Base-by-base conservation (phyloP, 2,888 invertebrate genomes). In the Dryobotodes eremita region DNA sequence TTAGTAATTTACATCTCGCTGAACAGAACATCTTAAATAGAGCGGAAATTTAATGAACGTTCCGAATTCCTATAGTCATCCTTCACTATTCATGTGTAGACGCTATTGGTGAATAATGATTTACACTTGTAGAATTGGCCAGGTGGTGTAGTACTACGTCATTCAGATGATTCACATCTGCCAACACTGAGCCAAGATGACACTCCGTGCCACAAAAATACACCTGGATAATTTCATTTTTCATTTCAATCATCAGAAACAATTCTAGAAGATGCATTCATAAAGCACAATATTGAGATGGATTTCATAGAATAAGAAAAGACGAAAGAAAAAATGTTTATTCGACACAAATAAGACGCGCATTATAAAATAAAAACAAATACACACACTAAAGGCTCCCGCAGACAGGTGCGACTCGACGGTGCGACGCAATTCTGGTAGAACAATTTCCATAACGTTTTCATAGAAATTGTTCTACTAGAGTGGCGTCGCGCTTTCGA, bases 81-180 rank as follows among this genome's bases (percentile, higher is more conserved):
- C 70, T 31, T 76, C 46, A 65, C 69, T 70, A 59, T 70, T 65
- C 15, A 48, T 46, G n/a, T 48, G 66, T 31, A 53, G 26, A 50
- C 36, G 62, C 59, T 62, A 84, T 71, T 82, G 75, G 62, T 75
- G 75, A 82, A 48, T 73, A 68, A 82, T 82, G 66, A 68, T 74
- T 75, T 68, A 62, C 82, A 82, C 66, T 79, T 74, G 71, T 79
- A 31, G 53, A 73, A 65, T 61, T 68, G 62, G 68, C 79, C 68
- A 83, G 74, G 50, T 82, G 65, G 68, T 65, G 71, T 74, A 50
- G 71, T 62, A 61, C 53, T 62, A 55, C 73, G 73, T 73, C 72
- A 85, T 61, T 64, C 15, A 31, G 31, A 53, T 85, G 79, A 76
- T 46, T 82, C 79, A 83, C 64, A 62, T 75, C 61, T 75, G 53